A percentile compares a stretch with the other conserved stretches of the same genome.
phyloP scores from a whole-genome alignment of 2,888 invertebrate species.

The Smittia aterrima region DNA sequence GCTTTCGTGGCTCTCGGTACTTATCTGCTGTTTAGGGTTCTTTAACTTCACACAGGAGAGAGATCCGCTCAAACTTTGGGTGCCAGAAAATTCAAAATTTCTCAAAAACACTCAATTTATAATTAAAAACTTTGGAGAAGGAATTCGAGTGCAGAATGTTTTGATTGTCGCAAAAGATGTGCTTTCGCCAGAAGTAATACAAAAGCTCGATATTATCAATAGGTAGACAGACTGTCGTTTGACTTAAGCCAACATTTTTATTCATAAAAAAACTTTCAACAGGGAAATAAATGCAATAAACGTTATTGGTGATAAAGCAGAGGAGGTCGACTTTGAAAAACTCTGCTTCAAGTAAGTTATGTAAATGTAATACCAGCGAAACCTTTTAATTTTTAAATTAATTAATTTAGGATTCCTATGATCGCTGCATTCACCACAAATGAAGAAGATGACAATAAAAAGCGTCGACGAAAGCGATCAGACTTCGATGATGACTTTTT shows the following conservation, averaged over 20 bases:
- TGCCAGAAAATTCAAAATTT: slow-evolving; percentile 67
- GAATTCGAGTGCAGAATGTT: slow-evolving; percentile 61
- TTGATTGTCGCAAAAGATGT: slow-evolving; percentile 63
- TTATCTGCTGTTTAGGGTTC: slow-evolving; percentile 62
- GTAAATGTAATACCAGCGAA: slow-evolving; percentile 1
- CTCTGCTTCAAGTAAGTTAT: slow-evolving; percentile 45
- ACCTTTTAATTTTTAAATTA: neutral
- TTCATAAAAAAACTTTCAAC: too few species aligned
- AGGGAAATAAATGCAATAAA: slow-evolving; percentile 55
- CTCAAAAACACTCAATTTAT: slow-evolving; percentile 70
- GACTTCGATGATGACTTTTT: slow-evolving; percentile 48
- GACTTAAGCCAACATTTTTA: too few species aligned
- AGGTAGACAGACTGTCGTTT: too few species aligned
- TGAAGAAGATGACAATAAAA: slow-evolving; percentile 43
- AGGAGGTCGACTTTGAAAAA: slow-evolving; percentile 43
- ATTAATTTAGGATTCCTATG: slow-evolving; percentile 49
- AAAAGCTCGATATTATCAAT: slow-evolving; percentile 53
- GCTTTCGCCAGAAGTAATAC: slow-evolving; percentile 63
- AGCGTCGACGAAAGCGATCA: slow-evolving; percentile 44
- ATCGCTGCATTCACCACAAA: slow-evolving; percentile 45
- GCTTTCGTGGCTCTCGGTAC: slow-evolving; percentile 58
- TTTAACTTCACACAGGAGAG: slow-evolving; percentile 68
- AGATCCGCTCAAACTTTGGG: slow-evolving; percentile 74
- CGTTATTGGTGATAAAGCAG: slow-evolving; percentile 49
- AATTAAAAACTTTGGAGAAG: slow-evolving; percentile 64